Evolutionary conservation across 30 jellyfish, hydroid and myxozoan species (phyloP), one percentile per base, ranked within the genome.

Genomic region (Clytia hemisphaerica): DNA sequence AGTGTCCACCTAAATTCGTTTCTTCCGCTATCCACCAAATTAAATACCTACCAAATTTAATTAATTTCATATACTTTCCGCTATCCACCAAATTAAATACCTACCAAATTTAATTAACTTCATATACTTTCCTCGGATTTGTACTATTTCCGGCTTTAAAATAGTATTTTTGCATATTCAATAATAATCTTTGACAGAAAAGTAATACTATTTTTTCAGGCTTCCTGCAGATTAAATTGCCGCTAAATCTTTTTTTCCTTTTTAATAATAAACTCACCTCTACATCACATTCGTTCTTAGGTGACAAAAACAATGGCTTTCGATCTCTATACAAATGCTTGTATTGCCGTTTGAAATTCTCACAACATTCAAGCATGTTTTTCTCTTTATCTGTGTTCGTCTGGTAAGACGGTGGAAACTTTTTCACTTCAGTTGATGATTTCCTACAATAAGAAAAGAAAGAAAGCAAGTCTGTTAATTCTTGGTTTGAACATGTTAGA

Each of bases 271-370:
- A 24, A 29, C 82, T 32, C 29, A 68, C 95, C 87, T 86, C 94
- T 2, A 86, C 83, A 18, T 83, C 76, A 57, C 91, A 67, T 57
- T 86, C 96, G 67, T 86, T 86, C 47, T 80, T 78, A 24, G 94
- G 94, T 16, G 77, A 42, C 18, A 86, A 68, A 9, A 86, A 57
- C 2, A 86, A 38, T 18, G 92, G 96, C 59, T 84, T 86, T 58
- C 96, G 80, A 37, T 86, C 96, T 29, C 92, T 71, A 48, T 86
- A 86, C 2, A 86, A 61, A 55, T 86, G 96, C 40, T 70, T 80
- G 67, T 68, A 86, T 68, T 86, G 96, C 42, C 96, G 65, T 48
- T 79, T 88, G 36, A 86, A 86, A 68, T 86, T 86, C 50, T 86
- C 93, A 62, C 96, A 78, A 58, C 71, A 86, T 14, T 92, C 48